phyloP scores from a whole-genome alignment of 2,888 invertebrate species.

The Neoaliturus tenellus region DNA sequence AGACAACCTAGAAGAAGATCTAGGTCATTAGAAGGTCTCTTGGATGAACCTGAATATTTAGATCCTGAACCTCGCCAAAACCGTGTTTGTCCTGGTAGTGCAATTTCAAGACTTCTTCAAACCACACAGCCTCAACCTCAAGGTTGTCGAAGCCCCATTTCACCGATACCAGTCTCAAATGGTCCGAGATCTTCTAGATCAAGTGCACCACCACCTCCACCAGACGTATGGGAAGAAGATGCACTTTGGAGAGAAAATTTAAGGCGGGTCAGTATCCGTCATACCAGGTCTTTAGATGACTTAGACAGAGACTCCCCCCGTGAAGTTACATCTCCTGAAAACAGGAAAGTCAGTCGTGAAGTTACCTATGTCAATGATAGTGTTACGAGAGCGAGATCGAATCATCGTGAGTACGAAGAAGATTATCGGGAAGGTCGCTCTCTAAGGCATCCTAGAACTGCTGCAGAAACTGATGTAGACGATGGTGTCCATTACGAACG shows the following conservation, averaged over 20 bases:
- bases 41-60: conserved; percentile 73
- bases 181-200: conserved; percentile 49
- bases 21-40: conserved; percentile 77
- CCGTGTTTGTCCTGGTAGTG: conserved; percentile 62
- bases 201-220: conserved; percentile 60
- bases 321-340: conserved; percentile 24
- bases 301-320: conserved; percentile 74
- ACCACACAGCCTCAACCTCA: conserved; percentile 61
- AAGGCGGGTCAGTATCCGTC: conserved; percentile 85
- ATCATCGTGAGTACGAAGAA: conserved; percentile 67
- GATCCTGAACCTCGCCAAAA: conserved; percentile 54
- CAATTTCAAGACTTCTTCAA: conserved; percentile 62
- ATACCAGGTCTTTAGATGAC: conserved; percentile 89
- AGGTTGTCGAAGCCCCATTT: conserved; percentile 47
- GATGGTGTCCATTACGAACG: conserved; percentile 79
- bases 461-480: conserved; percentile 64
- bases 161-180: conserved; percentile 32
- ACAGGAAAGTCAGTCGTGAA: conserved; percentile 78
- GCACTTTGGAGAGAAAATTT: conserved; percentile 87
- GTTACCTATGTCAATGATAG: conserved; percentile 87
- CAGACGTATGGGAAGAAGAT: conserved; percentile 88
- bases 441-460: conserved; percentile 71
- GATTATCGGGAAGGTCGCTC: conserved; percentile 71
- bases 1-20: conserved; percentile 71
- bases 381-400: conserved; percentile 51